These are phyloP conservation scores for Drosophila ogumai DNA, from an alignment of 1,140 invertebrate genomes.

Conservation along the genomic window DNA sequence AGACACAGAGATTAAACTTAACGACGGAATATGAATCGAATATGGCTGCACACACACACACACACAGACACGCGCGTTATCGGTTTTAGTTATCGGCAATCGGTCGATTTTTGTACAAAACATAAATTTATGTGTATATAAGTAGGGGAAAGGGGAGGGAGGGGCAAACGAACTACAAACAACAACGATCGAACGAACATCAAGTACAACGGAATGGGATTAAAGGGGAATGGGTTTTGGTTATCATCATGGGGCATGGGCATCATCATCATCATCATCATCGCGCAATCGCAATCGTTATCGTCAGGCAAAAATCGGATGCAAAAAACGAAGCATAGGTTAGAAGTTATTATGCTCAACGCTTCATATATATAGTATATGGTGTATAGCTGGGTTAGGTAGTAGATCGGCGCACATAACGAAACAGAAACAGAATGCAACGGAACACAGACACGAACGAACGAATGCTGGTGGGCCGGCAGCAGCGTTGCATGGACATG, in stretches of 20 bases:
- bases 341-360: constrained; percentile 46
- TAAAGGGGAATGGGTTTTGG: constrained; percentile 12
- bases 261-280: constrained; percentile 4
- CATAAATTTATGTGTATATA: constrained; percentile 7
- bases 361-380: constrained; percentile 9
- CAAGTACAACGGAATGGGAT: constrained; percentile 31
- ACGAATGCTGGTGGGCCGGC: constrained; percentile 14
- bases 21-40: constrained; percentile 34
- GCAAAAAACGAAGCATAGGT: constrained; percentile 27
- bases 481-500: constrained; percentile 22
- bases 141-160: background rate
- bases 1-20: constrained; percentile 35
- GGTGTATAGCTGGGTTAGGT: constrained; percentile 37
- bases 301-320: constrained; percentile 28
- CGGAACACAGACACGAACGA: constrained; percentile 40
- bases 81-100: constrained; percentile 41
- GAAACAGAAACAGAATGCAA: constrained; percentile 51
- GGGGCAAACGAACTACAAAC: constrained; percentile 23
- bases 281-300: constrained; percentile 28
- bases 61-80: constrained; percentile 32
- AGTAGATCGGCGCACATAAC: constrained; percentile 37
- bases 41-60: constrained; percentile 30
- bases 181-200: constrained; percentile 32
- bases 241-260: constrained; percentile 39
- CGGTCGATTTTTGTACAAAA: constrained; percentile 31